Percentiles rank a stretch among this genome's conserved stretches.
phyloP scores from a whole-genome alignment of 2,113 vertebrate species.

The Pachyramphus minor region DNA sequence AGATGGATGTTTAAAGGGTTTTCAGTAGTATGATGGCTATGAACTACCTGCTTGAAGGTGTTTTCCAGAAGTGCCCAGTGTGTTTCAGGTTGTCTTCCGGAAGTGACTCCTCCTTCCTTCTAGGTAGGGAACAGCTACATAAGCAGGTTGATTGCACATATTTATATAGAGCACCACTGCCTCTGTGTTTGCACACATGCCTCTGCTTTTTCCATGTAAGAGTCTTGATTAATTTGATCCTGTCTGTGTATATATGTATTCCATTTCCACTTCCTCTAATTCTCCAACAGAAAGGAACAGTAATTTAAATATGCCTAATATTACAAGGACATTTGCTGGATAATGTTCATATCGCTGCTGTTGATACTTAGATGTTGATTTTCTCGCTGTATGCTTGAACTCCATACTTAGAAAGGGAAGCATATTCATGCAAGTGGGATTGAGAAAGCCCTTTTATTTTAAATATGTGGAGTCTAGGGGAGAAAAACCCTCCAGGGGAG shows the following conservation, averaged over 20 bases:
- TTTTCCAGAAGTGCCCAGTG: background rate
- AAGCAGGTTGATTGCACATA: rapidly evolving
- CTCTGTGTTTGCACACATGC: rapidly evolving
- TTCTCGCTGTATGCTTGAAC: background rate
- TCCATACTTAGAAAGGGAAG: background rate
- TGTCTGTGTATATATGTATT: background rate
- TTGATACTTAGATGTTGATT: background rate
- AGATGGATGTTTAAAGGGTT: rapidly evolving
- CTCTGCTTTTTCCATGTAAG: background rate
- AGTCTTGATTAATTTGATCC: background rate
- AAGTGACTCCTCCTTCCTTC: background rate
- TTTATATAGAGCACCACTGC: rapidly evolving
- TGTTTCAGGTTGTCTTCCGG: background rate
- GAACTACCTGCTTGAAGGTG: background rate
- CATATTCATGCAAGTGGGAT: background rate
- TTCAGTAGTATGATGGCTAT: background rate
- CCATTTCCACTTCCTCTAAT: background rate
- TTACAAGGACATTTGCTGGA: background rate
- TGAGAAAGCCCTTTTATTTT: background rate
- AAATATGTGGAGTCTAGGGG: background rate
- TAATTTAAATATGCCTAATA: background rate
- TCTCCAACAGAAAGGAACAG: background rate
- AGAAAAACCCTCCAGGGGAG: background rate
- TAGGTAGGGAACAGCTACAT: background rate
- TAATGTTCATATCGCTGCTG: background rate